Base-by-base conservation (phyloP, 2,888 invertebrate genomes). In the Clivina fossor region DNA sequence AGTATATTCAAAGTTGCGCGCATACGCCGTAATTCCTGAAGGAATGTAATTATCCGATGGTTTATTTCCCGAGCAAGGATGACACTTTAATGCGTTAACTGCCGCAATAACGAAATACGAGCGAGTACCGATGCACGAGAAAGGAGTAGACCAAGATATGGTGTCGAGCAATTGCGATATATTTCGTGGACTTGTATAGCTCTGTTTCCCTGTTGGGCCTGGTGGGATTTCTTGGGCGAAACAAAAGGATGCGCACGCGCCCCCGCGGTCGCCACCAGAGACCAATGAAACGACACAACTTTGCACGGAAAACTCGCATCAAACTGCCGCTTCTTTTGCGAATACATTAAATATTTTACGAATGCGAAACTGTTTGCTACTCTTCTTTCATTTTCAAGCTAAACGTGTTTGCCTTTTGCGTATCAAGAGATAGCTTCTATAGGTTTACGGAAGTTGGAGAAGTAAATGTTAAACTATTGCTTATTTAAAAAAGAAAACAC, bases 241-340 rank as follows among this genome's bases (percentile, higher is more conserved):
- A 53, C 53, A 53, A 53, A 40, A 53, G 53, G n/a, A n/a, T n/a
- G n/a, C n/a, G n/a, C n/a, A n/a, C n/a, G 35, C 53, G 37, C 43
- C 35, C 35, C 16, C 35, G 20, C 22, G 22, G 16, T 18, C 37
- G 53, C 37, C 53, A 35, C 53, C 16, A 26, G 44, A 53, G 53
- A 44, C 24, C 53, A 53, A 53, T 53, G 37, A 53, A 53, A 53
- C 44, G 53, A 53, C 44, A 37, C 44, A 53, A 53, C 16, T 44
- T 53, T 35, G 44, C 37, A 43, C 37, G 16, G 19, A 44, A 51
- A n/a, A 19, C 20, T 53, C 44, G 41, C 53, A 44, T 53, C 51
- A 51, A 51, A 32, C 30, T 33, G 15, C 16, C 43, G 20, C 33
- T 51, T 51, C 51, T 51, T 51, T n/a, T 13, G 28, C 32, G 51